Evolutionary conservation across 2,888 invertebrate genomes (phyloP), one percentile per base, ranked within the genome.

Genomic region (Hedya salicella): DNA sequence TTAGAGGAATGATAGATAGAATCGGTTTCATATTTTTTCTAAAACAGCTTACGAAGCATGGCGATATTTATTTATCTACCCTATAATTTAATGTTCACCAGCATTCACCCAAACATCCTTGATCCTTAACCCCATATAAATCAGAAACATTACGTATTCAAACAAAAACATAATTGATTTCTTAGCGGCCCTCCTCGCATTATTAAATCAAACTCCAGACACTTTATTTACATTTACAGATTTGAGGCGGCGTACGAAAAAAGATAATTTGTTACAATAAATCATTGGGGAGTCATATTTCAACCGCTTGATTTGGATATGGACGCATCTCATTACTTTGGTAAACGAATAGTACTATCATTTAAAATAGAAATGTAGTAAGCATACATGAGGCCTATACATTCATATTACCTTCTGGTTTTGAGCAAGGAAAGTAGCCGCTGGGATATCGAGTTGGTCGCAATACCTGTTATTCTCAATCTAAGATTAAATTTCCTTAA

Each of bases 191-290:
- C 49, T 54, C 48, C 66, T 54, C 66, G 66, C 74, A 78, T 88
- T 86, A 87, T 88, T 86, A 85, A 89, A 87, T 89, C 89, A 88
- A 85, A 83, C 69, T 72, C 73, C 79, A 78, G 81, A 78, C 82
- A 79, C 81, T 85, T 80, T 89, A 89, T 89, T 90, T 89, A 89
- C 88, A 88, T 88, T 85, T 81, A 85, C 76, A 81, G 79, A 82
- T 80, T 77, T 73, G 76, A 78, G 78, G 80, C 80, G 83, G 81
- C 80, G 75, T 71, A 73, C 72, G 75, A 82, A 82, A 82, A 83
- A 82, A 86, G 80, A 83, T 86, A 86, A 89, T 88, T 87, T 84
- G 85, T 87, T 81, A 78, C 76, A 78, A 90, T 89, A 87, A 86
- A 89, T 89, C 90, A 89, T 81, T 72, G 76, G 73, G 59, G 69